Conservation (phyloP, 2,113 vertebrate genomes). For the Grallaria varia region DNA sequence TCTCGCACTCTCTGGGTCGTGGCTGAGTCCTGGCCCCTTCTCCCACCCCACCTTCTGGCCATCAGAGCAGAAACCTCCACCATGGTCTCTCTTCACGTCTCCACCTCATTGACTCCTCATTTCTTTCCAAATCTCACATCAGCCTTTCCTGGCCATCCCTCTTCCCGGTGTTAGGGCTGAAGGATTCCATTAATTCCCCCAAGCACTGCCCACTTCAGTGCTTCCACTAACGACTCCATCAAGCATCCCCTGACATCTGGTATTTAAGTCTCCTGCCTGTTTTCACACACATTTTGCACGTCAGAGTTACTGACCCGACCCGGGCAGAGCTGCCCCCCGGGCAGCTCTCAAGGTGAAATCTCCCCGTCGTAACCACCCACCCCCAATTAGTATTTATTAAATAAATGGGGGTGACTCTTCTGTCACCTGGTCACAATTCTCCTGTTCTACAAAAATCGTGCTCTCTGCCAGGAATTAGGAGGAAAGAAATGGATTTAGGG, state of each 20-base stretch:
- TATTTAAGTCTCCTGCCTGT: background rate
- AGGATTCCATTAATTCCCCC: background rate
- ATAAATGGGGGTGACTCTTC: background rate
- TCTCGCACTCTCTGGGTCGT: background rate
- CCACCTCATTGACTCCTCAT: slow-evolving; percentile 23
- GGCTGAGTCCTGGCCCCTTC: background rate
- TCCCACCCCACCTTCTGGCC: background rate
- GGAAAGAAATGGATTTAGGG: background rate
- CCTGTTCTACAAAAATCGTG: background rate
- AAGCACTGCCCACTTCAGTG: background rate
- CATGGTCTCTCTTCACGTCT: fast-evolving
- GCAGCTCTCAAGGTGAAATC: background rate
- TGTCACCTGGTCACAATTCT: fast-evolving
- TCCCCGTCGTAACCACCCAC: background rate
- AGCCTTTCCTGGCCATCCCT: background rate
- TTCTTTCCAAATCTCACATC: background rate
- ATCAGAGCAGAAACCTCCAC: background rate
- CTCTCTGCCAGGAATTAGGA: background rate
- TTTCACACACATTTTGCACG: background rate
- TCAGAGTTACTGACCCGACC: background rate
- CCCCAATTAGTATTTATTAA: background rate
- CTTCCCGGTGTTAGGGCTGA: background rate
- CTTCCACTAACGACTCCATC: background rate
- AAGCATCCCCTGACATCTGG: background rate
- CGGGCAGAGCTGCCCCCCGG: background rate